Evolutionary conservation across 1,140 invertebrate species (phyloP), one percentile per base, ranked within the genome.

Genomic region (Ditylenchus dipsaci): DNA sequence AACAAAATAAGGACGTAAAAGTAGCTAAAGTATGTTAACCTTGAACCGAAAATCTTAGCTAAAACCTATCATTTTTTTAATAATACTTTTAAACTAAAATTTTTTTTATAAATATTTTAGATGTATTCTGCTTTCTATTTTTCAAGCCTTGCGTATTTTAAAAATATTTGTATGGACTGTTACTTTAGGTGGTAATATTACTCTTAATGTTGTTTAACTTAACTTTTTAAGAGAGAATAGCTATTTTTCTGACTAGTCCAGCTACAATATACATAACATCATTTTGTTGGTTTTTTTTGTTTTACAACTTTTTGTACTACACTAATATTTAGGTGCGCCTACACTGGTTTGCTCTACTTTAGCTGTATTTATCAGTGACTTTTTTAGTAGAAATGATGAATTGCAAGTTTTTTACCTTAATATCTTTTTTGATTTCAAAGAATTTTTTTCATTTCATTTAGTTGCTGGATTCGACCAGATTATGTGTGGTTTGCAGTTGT

Each of bases 391-490:
- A 15, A 43, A 72, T 15, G 72, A 73, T 43, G 47, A 47, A 19
- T 73, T 73, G 64, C 67, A 21, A 23, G 64, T 29, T 65, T 45
- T 45, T 45, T 45, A 45, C 43, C 43, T 45, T 45, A 13, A n/a
- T 11, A 45, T 45, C 11, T 45, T 45, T 45, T 45, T 45, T n/a
- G n/a, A n/a, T n/a, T n/a, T n/a, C n/a, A n/a, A n/a, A n/a, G n/a
- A n/a, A n/a, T n/a, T n/a, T n/a, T n/a, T n/a, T n/a, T n/a, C n/a
- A n/a, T n/a, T n/a, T n/a, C n/a, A n/a, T 65, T 65, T 26, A 65
- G 64, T n/a, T 73, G 72, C 49, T 73, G 72, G 72, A 65, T 73
- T 5, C 63, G 70, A 1, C 65, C 72, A 23, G 64, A 62, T 26
- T 63, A 73, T 56, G 33, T 68, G 15, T 47, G 64, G 3, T 47